Evolutionary conservation across 2,113 vertebrate genomes (phyloP).

Genomic region (Azemiops feae): DNA sequence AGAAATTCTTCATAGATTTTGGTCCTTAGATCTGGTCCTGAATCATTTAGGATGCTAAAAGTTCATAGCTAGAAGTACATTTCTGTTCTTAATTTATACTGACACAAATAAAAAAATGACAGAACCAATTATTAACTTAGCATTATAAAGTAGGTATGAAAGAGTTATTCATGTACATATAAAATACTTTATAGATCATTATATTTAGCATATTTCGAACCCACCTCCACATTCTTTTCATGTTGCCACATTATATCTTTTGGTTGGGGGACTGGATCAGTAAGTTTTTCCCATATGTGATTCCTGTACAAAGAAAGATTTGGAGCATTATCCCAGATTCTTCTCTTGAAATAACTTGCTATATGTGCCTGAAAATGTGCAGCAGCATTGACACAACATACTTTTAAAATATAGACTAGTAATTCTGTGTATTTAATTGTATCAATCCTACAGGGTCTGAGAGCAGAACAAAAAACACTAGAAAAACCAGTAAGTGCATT

Average conservation of each 20-base stretch:
- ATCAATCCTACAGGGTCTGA: background rate
- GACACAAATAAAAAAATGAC: background rate
- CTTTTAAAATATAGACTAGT: background rate
- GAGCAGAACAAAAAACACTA: background rate
- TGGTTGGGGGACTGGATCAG: conserved; percentile 26
- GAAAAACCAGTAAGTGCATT: background rate
- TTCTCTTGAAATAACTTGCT: background rate
- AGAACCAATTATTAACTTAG: background rate
- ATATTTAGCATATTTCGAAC: background rate
- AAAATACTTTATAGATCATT: background rate
- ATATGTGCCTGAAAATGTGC: background rate
- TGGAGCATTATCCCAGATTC: background rate
- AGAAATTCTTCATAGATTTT: background rate
- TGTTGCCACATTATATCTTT: background rate
- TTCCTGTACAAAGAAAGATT: conserved; percentile 3
- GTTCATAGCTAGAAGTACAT: background rate
- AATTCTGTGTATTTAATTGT: background rate
- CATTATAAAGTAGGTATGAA: background rate
- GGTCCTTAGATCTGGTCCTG: background rate
- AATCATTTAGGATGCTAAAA: background rate
- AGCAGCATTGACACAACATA: background rate
- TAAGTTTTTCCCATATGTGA: background rate
- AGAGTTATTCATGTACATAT: background rate
- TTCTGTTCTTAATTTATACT: background rate
- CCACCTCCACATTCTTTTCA: background rate